Evolutionary conservation across 2,797 vertebrate genomes (phyloP), one percentile per base, ranked within the genome.

Genomic region (Leuciscus waleckii): DNA sequence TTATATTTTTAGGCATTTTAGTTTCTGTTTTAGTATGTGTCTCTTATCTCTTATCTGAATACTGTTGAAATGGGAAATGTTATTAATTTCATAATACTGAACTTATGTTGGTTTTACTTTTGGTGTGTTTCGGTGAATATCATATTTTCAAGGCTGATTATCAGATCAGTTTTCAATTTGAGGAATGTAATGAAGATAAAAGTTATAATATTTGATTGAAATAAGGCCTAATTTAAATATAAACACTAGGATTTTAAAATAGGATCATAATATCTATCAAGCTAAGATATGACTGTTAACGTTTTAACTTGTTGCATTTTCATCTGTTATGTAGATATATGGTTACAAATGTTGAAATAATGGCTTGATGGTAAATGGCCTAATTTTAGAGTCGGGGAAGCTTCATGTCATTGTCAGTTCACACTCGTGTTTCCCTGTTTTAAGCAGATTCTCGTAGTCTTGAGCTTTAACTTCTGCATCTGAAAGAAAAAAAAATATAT

Each of bases 371-470:
- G 39, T 13, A 79, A 79, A 41, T 65, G 17, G 8, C 37, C 32
- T 84, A 82, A 82, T 79, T 80, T 54, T 67, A 37, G 65, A 17
- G 23, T 68, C 68, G 65, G 65, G 13, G 37, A 37, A 63, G 71
- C 37, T 58, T 67, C 79, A n/a, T 71, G 39, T 19, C 41, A 51
- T 78, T 29, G 49, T 84, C 29, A 83, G 49, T 79, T 81, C 39
- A 21, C 9, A 32, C 56, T 61, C 0, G 37, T 61, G 76, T 78
- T 78, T 61, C 76, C 76, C 75, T 61, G 76, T 76, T 56, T 76
- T 37, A 37, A n/a, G 11, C 32, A 37, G 49, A 76, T 21, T 56
- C 10, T 39, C 5, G 6, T 68, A 2, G 65, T 68, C 46, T 75
- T 23, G 11, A 76, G 75, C 37, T 78, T 61, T 41, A 41, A 78